phyloP scores from a whole-genome alignment of 2,888 invertebrate species.

The Seladonia tumulorum region DNA sequence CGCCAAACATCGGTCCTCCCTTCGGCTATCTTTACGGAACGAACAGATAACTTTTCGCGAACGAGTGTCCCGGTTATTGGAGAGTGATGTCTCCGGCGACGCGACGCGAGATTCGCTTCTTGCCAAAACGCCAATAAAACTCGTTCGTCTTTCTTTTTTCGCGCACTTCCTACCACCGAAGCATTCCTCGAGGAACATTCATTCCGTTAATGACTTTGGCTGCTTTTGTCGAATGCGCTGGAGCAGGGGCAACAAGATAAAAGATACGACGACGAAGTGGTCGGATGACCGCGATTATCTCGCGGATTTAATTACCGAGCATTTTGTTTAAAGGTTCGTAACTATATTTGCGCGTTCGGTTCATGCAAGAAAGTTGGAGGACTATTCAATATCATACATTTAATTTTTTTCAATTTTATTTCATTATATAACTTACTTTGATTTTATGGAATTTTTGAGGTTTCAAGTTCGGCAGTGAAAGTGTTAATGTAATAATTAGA shows the following conservation, averaged over 20 bases:
- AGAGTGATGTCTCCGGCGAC: neutral
- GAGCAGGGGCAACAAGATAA: neutral
- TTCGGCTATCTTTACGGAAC: conserved; percentile 1
- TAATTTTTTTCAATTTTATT: too few species aligned
- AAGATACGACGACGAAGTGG: neutral
- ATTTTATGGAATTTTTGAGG: too few species aligned
- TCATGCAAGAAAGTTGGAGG: too few species aligned
- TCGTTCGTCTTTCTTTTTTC: neutral
- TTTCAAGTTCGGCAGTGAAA: too few species aligned
- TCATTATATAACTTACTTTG: too few species aligned
- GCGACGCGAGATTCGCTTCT: conserved; percentile 1
- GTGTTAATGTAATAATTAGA: too few species aligned
- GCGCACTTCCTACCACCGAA: neutral
- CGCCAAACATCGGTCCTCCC: neutral
- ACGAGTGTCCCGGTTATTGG: conserved; percentile 4
- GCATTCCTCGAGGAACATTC: neutral
- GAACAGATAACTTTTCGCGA: neutral
- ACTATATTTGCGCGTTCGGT: neutral
- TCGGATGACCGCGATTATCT: neutral
- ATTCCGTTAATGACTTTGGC: neutral
- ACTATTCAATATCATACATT: too few species aligned
- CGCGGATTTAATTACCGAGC: neutral
- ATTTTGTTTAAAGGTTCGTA: neutral
- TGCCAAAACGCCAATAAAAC: conserved; percentile 1
- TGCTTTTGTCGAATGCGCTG: neutral